phyloP scores from a whole-genome alignment of 2,888 invertebrate species.

The Machimus rusticus region DNA sequence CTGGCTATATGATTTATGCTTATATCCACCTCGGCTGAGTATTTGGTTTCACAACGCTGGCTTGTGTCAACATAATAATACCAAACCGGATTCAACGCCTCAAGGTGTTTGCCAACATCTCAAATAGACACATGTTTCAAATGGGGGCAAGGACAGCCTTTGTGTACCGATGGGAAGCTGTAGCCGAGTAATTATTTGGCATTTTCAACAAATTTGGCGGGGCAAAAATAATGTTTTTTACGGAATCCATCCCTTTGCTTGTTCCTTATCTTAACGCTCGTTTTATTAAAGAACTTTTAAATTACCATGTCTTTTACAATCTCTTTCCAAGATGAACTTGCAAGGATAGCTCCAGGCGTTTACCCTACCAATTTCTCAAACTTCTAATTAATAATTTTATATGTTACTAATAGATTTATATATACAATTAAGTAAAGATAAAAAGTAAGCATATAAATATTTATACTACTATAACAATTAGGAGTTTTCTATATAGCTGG shows the following conservation, averaged over 20 bases:
- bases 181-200: slow-evolving; percentile 37
- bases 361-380: no score
- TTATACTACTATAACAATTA: no score
- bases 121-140: slow-evolving; percentile 46
- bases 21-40: slow-evolving; percentile 21
- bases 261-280: neutral
- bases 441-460: no score
- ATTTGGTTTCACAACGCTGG: slow-evolving; percentile 36
- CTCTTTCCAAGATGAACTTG: neutral
- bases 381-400: no score
- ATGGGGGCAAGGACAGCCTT: slow-evolving; percentile 39
- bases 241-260: neutral
- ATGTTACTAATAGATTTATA: no score
- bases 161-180: slow-evolving; percentile 20
- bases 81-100: slow-evolving; percentile 51
- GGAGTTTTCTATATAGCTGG: no score
- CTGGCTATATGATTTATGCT: neutral
- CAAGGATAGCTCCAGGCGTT: neutral
- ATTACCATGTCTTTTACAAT: neutral
- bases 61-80: slow-evolving; percentile 51
- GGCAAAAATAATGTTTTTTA: neutral
- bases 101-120: slow-evolving; percentile 50
- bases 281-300: neutral
- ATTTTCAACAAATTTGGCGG: neutral
- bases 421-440: no score